Evolutionary conservation across 2,113 vertebrate genomes (phyloP), one percentile per base, ranked within the genome.

Genomic region (Crypturellus undulatus): DNA sequence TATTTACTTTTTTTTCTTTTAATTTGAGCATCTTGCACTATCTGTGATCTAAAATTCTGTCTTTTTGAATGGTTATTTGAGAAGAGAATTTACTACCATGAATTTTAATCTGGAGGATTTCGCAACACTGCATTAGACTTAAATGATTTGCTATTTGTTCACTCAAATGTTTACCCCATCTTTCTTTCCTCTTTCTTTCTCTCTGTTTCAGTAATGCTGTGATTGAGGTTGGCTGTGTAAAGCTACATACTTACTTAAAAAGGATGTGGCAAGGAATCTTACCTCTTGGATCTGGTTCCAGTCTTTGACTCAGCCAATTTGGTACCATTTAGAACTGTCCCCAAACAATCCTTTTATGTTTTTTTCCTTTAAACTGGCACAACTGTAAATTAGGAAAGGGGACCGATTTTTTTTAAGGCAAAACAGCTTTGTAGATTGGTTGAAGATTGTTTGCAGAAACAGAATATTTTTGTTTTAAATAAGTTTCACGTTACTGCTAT

Each of bases 291-390:
- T 85, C 34, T 58, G 22, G 15, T 83, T 86, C 25, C n/a, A 65
- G 0, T 63, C 36, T 84, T 85, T 62, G 77, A 25, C 22, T 43
- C 20, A 47, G 12, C 4, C 82, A 52, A 30, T 95, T 20, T 42
- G 22, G 59, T 71, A 68, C 63, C 45, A 32, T 79, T 87, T n/a
- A 64, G 34, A 60, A 60, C 20, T 83, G 82, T 75, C 9, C 45
- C 73, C 58, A 70, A 51, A 24, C 36, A 62, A 5, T 78, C 0
- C 4, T 76, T 60, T 49, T 49, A 5, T 78, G 0, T 3, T 76
- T 92, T 63, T 81, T 45, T 18, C 65, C 26, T 47, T 81, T 34
- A 51, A 47, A 2, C 56, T 89, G 14, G 67, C 20, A 78, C 64
- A n/a, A 28, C 47, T 80, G 16, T 22, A 56, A 54, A 72, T 7